Conservation (phyloP, 1,140 invertebrate genomes). For the Sinella curviseta region DNA sequence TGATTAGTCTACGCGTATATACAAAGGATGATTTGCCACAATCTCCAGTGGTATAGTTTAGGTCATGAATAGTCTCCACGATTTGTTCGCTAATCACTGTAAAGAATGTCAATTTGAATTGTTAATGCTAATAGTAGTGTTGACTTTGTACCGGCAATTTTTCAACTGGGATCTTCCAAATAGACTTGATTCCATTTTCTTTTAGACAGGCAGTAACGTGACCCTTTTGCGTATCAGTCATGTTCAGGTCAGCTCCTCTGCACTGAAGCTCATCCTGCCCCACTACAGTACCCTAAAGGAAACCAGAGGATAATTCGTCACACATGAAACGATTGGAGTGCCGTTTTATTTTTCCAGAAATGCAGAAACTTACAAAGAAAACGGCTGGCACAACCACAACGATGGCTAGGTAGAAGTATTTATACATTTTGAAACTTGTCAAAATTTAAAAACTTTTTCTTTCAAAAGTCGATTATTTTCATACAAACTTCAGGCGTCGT, state of each 20-base stretch:
- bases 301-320: neutral
- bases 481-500: too few relatives aligned
- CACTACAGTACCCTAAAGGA: neutral
- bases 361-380: neutral
- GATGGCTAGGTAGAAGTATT: neutral
- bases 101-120: too few relatives aligned
- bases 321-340: neutral
- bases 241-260: conserved; percentile 29
- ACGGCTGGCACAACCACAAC: neutral
- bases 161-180: conserved; percentile 40
- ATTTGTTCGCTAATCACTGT: too few relatives aligned
- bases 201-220: conserved; percentile 26
- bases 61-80: too few relatives aligned
- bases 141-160: conserved; percentile 25
- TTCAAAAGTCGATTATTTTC: too few relatives aligned
- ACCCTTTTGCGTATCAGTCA: conserved; percentile 30
- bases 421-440: conserved; percentile 15
- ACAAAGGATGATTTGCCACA: too few relatives aligned
- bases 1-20: too few relatives aligned
- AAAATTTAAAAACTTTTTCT: too few relatives aligned
- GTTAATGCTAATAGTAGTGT: neutral
- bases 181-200: conserved; percentile 25
- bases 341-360: neutral
- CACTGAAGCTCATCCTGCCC: conserved; percentile 35
- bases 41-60: too few relatives aligned